Base-by-base conservation (phyloP, 2,797 vertebrate species). In the Onychomys arenicola region DNA sequence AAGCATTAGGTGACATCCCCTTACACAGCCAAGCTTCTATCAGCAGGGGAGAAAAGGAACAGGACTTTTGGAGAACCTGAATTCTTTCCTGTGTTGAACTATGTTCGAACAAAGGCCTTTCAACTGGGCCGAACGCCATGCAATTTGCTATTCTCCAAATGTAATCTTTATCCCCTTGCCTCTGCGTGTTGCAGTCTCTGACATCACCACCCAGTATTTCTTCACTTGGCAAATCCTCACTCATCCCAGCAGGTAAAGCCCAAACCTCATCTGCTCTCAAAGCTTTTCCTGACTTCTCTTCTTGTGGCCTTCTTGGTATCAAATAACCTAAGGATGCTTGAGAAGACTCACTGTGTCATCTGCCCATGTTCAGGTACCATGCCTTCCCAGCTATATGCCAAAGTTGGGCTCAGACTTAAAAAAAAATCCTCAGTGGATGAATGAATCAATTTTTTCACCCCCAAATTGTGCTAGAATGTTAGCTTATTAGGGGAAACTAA, bases 61-160 rank as follows among this genome's bases (percentile, higher is more conserved):
- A 55, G 43, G 77, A 7, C 57, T 94, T 67, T 82, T 89, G 59
- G 63, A 92, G 63, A 76, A 81, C 63, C 77, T 76, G 46, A 85
- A 1, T 63, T 87, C 81, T 88, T 94, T 93, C 88, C 87, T 25
- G 25, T 65, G 16, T 40, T 65, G 29, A 94, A 46, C 6, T 71
- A 0, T 40, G 3, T 83, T 94, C 80, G 40, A n/a, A 63, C 73
- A 82, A 92, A 95, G 88, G 34, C 63, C 65, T 57, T 83, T 93
- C n/a, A 63, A 0, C 19, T 77, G 89, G 86, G 59, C 73, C 19
- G 43, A 76, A 57, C 40, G 37, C 65, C 23, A 5, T 29, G 27
- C 9, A 43, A 11, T 46, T 52, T 69, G 17, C 40, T 78, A 25
- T 52, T 91, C 78, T 94, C 17, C 89, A 96, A 63, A 52, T 43